These are phyloP conservation scores for Nezara viridula DNA, from an alignment of 2,888 invertebrate genomes.

Conservation along the genomic window DNA sequence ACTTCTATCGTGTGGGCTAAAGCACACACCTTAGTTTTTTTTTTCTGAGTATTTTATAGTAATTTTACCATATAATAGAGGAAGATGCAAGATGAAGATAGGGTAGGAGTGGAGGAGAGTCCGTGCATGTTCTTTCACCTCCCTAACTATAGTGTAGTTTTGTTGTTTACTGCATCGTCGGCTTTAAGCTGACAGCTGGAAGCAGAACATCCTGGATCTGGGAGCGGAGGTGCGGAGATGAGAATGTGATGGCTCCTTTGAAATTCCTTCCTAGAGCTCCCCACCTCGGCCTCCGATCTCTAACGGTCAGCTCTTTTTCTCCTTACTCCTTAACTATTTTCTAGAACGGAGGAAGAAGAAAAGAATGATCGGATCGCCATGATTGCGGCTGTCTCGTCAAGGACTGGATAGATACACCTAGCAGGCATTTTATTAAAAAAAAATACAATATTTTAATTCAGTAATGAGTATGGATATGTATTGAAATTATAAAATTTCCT, in stretches of 20 bases:
- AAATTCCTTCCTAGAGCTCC: neutral
- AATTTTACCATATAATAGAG: no score
- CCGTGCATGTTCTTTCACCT: no score
- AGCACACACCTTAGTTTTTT: no score
- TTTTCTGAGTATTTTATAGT: no score
- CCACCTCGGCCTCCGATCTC: neutral
- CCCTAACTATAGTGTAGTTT: neutral
- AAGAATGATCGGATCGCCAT: neutral
- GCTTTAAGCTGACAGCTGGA: neutral
- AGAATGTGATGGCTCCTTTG: neutral
- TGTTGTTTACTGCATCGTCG: neutral
- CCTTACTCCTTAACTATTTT: constrained; percentile 7
- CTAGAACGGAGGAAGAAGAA: constrained; percentile 5
- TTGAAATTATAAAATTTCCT: no score
- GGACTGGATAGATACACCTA: neutral
- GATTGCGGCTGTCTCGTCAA: neutral
- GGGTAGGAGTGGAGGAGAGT: no score
- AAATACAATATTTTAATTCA: neutral
- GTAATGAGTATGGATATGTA: neutral
- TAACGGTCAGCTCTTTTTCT: constrained; percentile 34
- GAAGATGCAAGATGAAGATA: no score
- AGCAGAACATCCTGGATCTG: no score
- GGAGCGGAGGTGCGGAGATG: neutral
- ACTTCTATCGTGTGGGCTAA: no score
- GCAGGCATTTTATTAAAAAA: neutral